Conservation (phyloP, 1,140 invertebrate genomes). For the Papilio xuthus region DNA sequence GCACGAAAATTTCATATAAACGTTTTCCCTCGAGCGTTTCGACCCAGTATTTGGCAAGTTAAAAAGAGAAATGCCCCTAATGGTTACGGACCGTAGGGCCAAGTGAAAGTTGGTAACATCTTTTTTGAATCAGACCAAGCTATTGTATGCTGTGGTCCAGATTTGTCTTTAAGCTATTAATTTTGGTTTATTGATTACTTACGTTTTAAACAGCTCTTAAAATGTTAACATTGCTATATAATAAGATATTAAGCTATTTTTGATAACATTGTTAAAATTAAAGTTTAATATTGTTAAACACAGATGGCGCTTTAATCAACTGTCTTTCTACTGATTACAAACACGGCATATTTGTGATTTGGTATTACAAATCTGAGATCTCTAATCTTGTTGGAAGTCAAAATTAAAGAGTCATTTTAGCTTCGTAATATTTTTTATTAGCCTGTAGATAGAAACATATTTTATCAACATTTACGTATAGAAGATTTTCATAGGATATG, state of each 20-base stretch:
- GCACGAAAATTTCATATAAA: constrained; percentile 10
- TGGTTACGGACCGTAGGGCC: constrained; percentile 62
- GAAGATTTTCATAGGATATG: no score
- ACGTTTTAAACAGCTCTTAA: constrained; percentile 56
- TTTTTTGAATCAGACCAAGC: constrained; percentile 65
- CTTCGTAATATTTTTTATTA: no score
- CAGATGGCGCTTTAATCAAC: constrained; percentile 10
- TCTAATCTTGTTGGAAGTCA: no score
- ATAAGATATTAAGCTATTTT: constrained; percentile 1
- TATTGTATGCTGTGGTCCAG: constrained; percentile 68
- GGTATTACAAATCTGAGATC: no score
- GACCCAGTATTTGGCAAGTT: constrained; percentile 36
- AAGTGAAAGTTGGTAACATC: constrained; percentile 71
- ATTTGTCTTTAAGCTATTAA: constrained; percentile 67
- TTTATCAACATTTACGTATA: no score
- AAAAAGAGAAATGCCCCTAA: constrained; percentile 64
- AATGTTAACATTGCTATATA: constrained; percentile 49
- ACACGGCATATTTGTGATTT: no score
- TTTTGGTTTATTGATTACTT: constrained; percentile 57
- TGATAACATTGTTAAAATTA: neutral
- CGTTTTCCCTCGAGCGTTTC: constrained; percentile 2
- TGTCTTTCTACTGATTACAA: constrained; percentile 18
- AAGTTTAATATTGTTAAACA: neutral
- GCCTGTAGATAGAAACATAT: no score
- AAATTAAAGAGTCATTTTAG: no score